Base-by-base conservation (phyloP, 2,888 invertebrate genomes). In the Drosophila quinaria region DNA sequence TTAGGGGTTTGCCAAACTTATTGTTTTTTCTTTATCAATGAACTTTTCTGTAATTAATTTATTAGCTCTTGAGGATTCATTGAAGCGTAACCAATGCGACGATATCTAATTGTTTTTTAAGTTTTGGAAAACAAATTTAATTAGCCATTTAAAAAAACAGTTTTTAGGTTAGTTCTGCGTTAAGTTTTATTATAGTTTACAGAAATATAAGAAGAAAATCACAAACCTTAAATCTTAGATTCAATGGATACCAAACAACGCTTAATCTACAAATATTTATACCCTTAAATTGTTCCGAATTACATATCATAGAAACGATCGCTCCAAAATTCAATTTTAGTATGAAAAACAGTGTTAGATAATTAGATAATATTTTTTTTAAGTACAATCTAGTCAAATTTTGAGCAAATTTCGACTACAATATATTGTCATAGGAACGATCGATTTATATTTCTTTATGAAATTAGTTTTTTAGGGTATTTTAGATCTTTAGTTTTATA, bases 41-140 rank as follows among this genome's bases (percentile, higher is more conserved):
- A 80, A 74, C 61, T 73, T 66, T 80, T 25, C 42, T 29, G 50
- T 59, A 83, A 88, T 84, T 86, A 88, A 84, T 84, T 84, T 88
- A 88, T 60, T 72, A 73, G 56, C 35, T 15, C 33, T 51, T 55
- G 22, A 13, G 42, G 10, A 41, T 6, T 22, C 62, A 70, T 37
- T 83, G 60, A 88, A 68, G 69, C 83, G 55, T 73, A 52, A 49
- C 60, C 63, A 63, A 59, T 59, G 39, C 55, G 51, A 19, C 15
- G 37, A 55, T 59, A 33, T 35, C 33, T 60, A 82, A 86, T 85
- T 85, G 86, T 63, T 82, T 75, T 59, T 35, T 33, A 49, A 46
- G 19, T 29, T 51, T 22, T 17, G 10, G 17, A 15, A 31, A 19
- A 9, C 37, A 19, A 44, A 33, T 13, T 42, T 44, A n/a, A 55